These are phyloP conservation scores for Lamprotornis superbus DNA, from an alignment of 2,113 vertebrate species.

Conservation along the genomic window DNA sequence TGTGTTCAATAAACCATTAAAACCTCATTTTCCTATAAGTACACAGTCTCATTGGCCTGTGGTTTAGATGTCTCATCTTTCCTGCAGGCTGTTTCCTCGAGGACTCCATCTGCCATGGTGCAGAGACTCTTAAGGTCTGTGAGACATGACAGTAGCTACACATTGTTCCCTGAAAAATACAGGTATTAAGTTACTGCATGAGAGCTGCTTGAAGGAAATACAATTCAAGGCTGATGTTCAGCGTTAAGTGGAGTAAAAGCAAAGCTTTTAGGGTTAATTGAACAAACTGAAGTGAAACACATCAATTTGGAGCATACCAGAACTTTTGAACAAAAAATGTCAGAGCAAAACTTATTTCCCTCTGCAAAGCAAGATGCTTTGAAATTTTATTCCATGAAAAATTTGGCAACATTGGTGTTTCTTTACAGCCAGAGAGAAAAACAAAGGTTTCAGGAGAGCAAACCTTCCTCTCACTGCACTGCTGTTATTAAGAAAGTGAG, in stretches of 20 bases:
- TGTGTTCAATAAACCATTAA: conserved; percentile 53
- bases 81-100: not conserved
- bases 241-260: not conserved
- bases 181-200: not conserved
- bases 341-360: not conserved
- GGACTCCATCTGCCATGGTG: not conserved
- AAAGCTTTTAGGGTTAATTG: not conserved
- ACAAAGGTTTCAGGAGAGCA: not conserved
- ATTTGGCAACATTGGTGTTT: not conserved
- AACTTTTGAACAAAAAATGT: not conserved
- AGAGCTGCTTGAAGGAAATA: not conserved
- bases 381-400: not conserved
- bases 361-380: not conserved
- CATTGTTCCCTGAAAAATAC: not conserved
- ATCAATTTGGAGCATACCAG: not conserved
- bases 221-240: not conserved
- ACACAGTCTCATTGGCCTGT: not conserved
- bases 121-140: not conserved
- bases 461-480: not conserved
- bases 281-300: not conserved
- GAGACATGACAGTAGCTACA: not conserved
- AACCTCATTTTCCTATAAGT: conserved; percentile 12
- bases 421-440: not conserved
- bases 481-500: not conserved
- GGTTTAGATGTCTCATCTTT: conserved; percentile 25